A percentile compares a stretch with the other conserved stretches of the same genome.
These are phyloP conservation scores for Hirudinaria manillensis DNA, from an alignment of 2,888 invertebrate genomes.

Conservation along the genomic window DNA sequence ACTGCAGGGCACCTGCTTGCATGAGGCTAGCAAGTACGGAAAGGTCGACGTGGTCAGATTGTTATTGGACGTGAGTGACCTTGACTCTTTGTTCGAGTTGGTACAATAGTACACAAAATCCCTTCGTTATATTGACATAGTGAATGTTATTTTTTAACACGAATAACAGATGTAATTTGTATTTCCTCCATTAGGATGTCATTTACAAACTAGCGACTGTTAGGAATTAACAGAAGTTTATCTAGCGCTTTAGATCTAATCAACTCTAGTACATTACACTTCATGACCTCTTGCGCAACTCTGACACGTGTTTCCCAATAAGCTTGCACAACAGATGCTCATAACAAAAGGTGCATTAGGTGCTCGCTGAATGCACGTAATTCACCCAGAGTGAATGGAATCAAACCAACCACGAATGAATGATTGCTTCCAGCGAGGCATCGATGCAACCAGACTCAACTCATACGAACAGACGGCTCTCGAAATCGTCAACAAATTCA, in stretches of 20 bases:
- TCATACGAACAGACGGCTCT: conserved; percentile 56
- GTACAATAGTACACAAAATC: too few relatives aligned
- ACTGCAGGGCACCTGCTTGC: conserved; percentile 55
- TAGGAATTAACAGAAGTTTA: too few relatives aligned
- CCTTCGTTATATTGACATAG: too few relatives aligned
- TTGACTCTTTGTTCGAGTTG: not conserved
- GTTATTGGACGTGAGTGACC: conserved; percentile 42
- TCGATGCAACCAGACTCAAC: conserved; percentile 55
- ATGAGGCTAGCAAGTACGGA: conserved; percentile 56
- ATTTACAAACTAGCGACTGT: not conserved
- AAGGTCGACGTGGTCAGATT: conserved; percentile 55
- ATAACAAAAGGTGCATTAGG: too few relatives aligned
- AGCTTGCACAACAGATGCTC: too few relatives aligned
- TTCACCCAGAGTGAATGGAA: not conserved
- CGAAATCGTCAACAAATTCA: conserved; percentile 56
- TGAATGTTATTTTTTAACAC: not conserved
- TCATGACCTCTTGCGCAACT: too few relatives aligned
- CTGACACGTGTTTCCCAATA: not conserved
- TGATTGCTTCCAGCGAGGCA: conserved; percentile 51
- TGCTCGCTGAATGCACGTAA: too few relatives aligned
- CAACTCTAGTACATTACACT: too few relatives aligned
- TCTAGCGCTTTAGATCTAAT: too few relatives aligned
- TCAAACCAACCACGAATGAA: not conserved
- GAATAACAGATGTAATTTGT: not conserved
- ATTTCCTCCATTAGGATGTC: not conserved